Percentiles rank a stretch among this genome's conserved stretches.
These are phyloP conservation scores for Entomyzon cyanotis DNA, from an alignment of 2,113 vertebrate genomes.

Conservation along the genomic window DNA sequence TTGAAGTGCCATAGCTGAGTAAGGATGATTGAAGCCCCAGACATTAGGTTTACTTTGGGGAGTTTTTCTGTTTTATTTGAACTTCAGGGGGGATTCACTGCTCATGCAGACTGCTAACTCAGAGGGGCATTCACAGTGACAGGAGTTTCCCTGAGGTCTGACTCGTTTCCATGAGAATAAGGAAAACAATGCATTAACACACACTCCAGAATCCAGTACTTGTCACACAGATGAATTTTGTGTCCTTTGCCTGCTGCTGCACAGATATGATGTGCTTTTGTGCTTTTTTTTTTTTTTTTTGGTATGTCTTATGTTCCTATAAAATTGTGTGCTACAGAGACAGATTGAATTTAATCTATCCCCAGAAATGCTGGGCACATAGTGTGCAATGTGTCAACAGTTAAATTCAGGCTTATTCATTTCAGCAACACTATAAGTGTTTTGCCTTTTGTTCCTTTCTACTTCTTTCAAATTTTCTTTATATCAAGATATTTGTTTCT, in stretches of 20 bases:
- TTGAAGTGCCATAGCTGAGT: not conserved
- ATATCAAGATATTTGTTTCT: not conserved
- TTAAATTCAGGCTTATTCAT: not conserved
- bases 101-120: not conserved
- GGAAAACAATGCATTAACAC: not conserved
- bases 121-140: not conserved
- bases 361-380: not conserved
- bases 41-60: not conserved
- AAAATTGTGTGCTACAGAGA: fast-evolving
- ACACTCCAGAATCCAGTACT: not conserved
- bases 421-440: not conserved
- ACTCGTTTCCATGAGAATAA: not conserved
- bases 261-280: not conserved
- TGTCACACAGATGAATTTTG: not conserved
- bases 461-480: not conserved
- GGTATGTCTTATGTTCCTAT: not conserved
- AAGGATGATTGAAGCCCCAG: not conserved
- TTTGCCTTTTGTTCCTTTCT: not conserved
- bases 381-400: not conserved
- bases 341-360: not conserved
- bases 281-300: not conserved
- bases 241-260: not conserved
- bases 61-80: not conserved
- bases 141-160: not conserved
- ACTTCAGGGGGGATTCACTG: not conserved